phyloP scores from a whole-genome alignment of 2,797 vertebrate genomes.

The Lacerta viridis region DNA sequence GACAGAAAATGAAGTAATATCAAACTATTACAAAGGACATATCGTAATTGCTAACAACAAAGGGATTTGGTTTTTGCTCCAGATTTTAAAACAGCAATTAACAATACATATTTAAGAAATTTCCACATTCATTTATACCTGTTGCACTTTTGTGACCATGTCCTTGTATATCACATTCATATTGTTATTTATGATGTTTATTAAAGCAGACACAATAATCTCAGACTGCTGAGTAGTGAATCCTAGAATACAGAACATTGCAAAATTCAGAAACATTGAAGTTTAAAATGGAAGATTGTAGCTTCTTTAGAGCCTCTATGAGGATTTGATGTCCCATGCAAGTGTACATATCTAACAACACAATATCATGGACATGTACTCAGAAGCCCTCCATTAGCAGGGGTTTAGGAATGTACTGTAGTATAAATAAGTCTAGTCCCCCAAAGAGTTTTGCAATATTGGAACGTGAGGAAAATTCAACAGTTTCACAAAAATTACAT shows the following conservation, averaged over 20 bases:
- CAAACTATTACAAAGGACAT: too few relatives aligned
- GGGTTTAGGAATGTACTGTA: neutral
- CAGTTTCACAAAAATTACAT: neutral
- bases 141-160: constrained; percentile 96
- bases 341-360: neutral
- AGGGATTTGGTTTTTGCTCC: too few relatives aligned
- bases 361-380: neutral
- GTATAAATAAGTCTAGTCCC: neutral
- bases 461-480: neutral
- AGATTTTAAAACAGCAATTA: neutral
- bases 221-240: constrained; percentile 91
- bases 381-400: neutral
- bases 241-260: constrained; percentile 79
- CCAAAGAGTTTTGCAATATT: neutral
- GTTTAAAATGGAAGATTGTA: neutral
- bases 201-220: constrained; percentile 86
- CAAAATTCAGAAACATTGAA: constrained; percentile 32
- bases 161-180: constrained; percentile 91
- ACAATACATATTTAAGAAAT: neutral
- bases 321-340: neutral
- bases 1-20: too few relatives aligned
- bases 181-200: constrained; percentile 89
- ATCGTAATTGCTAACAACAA: too few relatives aligned
- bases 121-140: constrained; percentile 79
- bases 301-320: neutral